phyloP scores from a whole-genome alignment of 2,113 vertebrate species.

The Pygoscelis antarcticus region DNA sequence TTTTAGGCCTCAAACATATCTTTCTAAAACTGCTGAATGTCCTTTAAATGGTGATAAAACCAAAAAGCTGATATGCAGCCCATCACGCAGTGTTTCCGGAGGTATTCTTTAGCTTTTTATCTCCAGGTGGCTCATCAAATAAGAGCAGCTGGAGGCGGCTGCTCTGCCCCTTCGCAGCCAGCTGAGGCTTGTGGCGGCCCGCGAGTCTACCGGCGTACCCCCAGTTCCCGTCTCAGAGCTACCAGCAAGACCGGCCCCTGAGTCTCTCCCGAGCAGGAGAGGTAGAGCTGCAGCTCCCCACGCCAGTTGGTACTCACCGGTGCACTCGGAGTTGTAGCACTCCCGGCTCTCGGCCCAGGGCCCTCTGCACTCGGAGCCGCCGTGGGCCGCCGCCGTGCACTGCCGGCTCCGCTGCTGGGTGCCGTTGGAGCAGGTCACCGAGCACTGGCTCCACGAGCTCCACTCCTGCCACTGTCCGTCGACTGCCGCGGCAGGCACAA shows the following conservation, averaged over 20 bases:
- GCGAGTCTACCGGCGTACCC: rapidly evolving
- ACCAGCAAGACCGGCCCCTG: rapidly evolving
- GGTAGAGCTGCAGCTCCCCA: no score
- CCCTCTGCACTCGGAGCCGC: constrained; percentile 94
- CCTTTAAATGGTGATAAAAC: background rate
- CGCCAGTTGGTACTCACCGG: constrained; percentile 76
- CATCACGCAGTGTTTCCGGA: rapidly evolving
- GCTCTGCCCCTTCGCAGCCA: background rate
- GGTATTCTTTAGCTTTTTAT: background rate
- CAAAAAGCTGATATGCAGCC: background rate
- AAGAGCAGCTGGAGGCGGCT: no score
- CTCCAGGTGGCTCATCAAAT: background rate
- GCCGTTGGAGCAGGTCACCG: constrained; percentile 96
- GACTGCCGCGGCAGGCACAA: constrained; percentile 74
- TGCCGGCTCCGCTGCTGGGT: constrained; percentile 96
- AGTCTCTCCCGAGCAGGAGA: background rate
- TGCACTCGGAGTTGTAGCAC: constrained; percentile 94
- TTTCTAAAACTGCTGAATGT: background rate
- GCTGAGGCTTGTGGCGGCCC: rapidly evolving
- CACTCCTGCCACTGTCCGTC: constrained; percentile 99
- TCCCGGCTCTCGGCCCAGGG: constrained; percentile 98
- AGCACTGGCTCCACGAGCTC: constrained; percentile 97
- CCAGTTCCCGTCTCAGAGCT: background rate
- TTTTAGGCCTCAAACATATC: background rate
- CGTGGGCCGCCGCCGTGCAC: constrained; percentile 93